Conservation (phyloP, 2,888 invertebrate genomes). For the Nomada ferruginata region DNA sequence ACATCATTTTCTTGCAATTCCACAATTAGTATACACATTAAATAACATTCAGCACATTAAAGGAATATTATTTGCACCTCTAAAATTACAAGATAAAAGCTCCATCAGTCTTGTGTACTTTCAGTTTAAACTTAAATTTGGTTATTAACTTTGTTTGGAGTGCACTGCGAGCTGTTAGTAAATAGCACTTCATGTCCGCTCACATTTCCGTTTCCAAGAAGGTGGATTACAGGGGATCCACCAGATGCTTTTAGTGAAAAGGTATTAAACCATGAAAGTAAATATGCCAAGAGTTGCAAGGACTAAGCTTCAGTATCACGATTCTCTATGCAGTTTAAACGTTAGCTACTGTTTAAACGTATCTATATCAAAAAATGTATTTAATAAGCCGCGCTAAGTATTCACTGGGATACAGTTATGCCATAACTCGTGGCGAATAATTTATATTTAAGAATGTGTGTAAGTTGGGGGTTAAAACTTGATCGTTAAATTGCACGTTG, state of each 20-base stretch:
- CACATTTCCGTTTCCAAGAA: slow-evolving; percentile 23
- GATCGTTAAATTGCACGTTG: too few species aligned
- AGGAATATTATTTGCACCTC: neutral
- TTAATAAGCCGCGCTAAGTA: too few species aligned
- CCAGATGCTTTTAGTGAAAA: slow-evolving; percentile 26
- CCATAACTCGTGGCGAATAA: too few species aligned
- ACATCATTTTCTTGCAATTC: too few species aligned
- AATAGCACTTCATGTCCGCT: slow-evolving; percentile 7
- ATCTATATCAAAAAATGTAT: neutral
- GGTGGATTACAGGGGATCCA: slow-evolving; percentile 24
- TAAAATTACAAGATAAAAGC: neutral
- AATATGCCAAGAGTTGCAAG: slow-evolving; percentile 14
- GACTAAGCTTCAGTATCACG: neutral
- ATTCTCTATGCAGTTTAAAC: neutral
- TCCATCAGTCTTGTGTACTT: neutral
- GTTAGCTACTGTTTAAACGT: neutral
- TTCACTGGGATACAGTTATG: too few species aligned
- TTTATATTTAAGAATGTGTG: too few species aligned
- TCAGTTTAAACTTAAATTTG: neutral
- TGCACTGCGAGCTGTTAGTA: slow-evolving; percentile 1
- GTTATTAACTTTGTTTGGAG: slow-evolving; percentile 21
- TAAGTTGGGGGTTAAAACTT: too few species aligned
- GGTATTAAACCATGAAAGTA: slow-evolving; percentile 11
- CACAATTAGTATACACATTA: too few species aligned
- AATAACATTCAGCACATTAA: too few species aligned